These are phyloP conservation scores for Protobothrops flavoviridis DNA, from an alignment of 2,113 vertebrate species.

Conservation along the genomic window DNA sequence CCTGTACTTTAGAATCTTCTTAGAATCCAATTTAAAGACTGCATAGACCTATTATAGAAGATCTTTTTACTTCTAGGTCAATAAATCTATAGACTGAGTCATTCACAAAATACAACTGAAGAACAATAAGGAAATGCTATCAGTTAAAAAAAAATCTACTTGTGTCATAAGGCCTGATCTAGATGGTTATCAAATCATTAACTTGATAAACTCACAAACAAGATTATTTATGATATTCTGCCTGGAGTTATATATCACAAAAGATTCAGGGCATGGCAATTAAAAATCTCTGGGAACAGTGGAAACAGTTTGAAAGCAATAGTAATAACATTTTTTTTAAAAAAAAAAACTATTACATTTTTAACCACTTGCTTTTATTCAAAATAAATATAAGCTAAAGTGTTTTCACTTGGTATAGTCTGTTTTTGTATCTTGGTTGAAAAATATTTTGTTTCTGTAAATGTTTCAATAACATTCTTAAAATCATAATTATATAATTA, in stretches of 20 bases:
- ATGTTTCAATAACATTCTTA: neutral
- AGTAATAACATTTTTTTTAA: neutral
- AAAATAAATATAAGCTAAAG: neutral
- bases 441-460: neutral
- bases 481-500: neutral
- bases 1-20: neutral
- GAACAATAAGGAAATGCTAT: neutral
- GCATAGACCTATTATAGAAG: neutral
- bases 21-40: neutral
- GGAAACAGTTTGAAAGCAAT: neutral
- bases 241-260: neutral
- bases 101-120: neutral
- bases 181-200: neutral
- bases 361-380: neutral
- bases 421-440: neutral
- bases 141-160: neutral
- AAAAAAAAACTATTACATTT: neutral
- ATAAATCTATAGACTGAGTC: neutral
- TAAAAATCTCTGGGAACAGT: neutral
- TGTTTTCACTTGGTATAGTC: neutral
- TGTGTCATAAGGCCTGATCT: neutral
- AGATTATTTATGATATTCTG: neutral
- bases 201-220: neutral
- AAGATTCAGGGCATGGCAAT: neutral
- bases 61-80: neutral